Conservation (phyloP, 2,888 invertebrate species). For the Linnaemya tessellans region DNA sequence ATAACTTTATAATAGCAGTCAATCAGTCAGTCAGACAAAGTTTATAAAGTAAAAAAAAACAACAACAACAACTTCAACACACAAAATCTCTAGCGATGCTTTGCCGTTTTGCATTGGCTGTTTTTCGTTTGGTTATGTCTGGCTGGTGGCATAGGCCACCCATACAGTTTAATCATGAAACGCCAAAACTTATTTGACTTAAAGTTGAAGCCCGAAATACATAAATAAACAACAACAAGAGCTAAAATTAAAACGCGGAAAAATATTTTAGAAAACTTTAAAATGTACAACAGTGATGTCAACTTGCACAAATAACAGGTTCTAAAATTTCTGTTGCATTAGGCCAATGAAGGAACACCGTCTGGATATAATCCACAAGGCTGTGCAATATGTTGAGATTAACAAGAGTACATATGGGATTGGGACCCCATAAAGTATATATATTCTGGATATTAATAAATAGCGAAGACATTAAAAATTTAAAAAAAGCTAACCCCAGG, state of each 20-base stretch:
- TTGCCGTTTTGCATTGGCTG: background rate
- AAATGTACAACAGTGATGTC: constrained; percentile 25
- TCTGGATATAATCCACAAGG: too few relatives aligned
- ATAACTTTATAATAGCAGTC: constrained; percentile 73
- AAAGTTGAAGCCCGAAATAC: constrained; percentile 52
- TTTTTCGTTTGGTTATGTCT: constrained; percentile 22
- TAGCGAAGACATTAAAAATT: too few relatives aligned
- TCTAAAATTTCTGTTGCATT: too few relatives aligned
- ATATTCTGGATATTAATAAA: too few relatives aligned
- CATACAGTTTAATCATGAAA: constrained; percentile 74
- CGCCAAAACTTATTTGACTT: constrained; percentile 65
- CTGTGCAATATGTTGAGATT: too few relatives aligned
- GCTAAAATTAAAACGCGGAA: constrained; percentile 37
- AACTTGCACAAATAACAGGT: background rate
- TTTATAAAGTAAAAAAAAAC: constrained; percentile 2
- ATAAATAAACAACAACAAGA: background rate
- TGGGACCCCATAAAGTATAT: too few relatives aligned
- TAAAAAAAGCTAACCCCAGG: too few relatives aligned
- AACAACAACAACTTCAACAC: background rate
- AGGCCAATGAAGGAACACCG: too few relatives aligned
- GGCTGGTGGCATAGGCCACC: constrained; percentile 73
- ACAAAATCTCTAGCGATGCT: constrained; percentile 14
- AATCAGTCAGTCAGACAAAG: constrained; percentile 67
- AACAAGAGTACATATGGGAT: too few relatives aligned
- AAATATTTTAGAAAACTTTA: constrained; percentile 32